Evolutionary conservation across 2,888 invertebrate genomes (phyloP), one percentile per base, ranked within the genome.

Genomic region (Philonicus albiceps): DNA sequence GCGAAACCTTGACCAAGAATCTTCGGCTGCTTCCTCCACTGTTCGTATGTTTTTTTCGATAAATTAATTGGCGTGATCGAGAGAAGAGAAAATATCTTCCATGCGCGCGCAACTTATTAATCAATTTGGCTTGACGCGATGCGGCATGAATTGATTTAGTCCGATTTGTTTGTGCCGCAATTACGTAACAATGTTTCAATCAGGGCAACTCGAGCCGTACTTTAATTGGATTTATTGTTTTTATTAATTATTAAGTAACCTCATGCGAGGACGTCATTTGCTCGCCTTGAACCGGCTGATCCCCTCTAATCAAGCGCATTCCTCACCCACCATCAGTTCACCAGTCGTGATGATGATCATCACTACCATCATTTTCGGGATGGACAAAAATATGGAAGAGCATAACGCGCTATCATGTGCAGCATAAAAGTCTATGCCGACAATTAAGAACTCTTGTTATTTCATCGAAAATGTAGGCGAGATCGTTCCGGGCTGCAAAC

Each of bases 401-500:
- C 34, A 30, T 72, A 64, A 27, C 6, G 6, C 16, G 34, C 81
- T 83, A 72, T 83, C 83, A 83, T 64, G 72, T 30, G 55, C 34
- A 31, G 74, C 74, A 37, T 83, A 72, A 83, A 83, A 83, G 34
- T 19, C 64, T 16, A 40, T 64, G 40, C 83, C 64, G 83, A 64
- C 83, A 83, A 83, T 83, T 83, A 83, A 83, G 64, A 83, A 83
- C 37, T 83, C 83, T 83, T 83, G 83, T 83, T 64, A 64, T 37
- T 64, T 55, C 83, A 27, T n/a, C 55, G 37, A 64, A 83, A 83
- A 83, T 83, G 83, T 83, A 83, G 83, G 83, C 83, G 83, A 83
- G 34, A 31, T 19, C 83, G 37, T 19, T 37, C 49, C 8, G 16
- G n/a, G 49, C 6, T 49, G 49, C n/a, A 49, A n/a, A 49, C 49